These are phyloP conservation scores for Hipposideros armiger DNA, from an alignment of 2,113 vertebrate genomes.

Conservation along the genomic window DNA sequence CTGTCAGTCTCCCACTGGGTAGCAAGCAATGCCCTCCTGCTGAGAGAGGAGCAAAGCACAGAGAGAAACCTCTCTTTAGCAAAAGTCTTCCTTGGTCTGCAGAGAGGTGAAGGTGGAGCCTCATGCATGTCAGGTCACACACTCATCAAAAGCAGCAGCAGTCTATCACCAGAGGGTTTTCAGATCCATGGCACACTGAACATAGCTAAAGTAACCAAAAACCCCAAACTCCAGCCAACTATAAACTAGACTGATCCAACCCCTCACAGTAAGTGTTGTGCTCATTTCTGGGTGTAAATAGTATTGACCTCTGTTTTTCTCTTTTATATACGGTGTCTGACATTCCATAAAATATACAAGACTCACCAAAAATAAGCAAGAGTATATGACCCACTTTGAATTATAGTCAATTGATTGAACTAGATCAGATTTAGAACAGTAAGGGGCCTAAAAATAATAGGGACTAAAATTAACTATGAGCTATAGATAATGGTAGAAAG, in stretches of 20 bases:
- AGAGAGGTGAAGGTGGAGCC: background rate
- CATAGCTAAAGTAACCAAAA: background rate
- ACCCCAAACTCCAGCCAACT: background rate
- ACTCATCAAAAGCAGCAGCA: background rate
- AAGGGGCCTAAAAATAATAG: too few relatives aligned
- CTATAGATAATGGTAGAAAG: background rate
- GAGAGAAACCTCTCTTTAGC: background rate
- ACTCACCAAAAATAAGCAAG: too few relatives aligned
- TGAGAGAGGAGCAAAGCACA: background rate
- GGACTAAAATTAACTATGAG: too few relatives aligned
- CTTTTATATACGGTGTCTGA: too few relatives aligned
- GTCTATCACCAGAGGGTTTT: background rate
- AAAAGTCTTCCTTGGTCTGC: background rate
- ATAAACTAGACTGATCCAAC: background rate
- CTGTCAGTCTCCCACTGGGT: background rate
- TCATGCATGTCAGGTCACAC: too few relatives aligned
- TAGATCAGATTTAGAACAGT: too few relatives aligned
- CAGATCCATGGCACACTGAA: accelerated
- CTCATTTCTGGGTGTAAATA: background rate
- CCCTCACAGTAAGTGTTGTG: too few relatives aligned
- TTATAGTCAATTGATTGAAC: too few relatives aligned
- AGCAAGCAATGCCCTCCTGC: background rate
- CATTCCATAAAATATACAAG: too few relatives aligned
- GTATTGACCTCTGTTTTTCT: too few relatives aligned
- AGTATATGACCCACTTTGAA: too few relatives aligned